Base-by-base conservation (phyloP, 2,797 vertebrate genomes). In the Falco naumanni region DNA sequence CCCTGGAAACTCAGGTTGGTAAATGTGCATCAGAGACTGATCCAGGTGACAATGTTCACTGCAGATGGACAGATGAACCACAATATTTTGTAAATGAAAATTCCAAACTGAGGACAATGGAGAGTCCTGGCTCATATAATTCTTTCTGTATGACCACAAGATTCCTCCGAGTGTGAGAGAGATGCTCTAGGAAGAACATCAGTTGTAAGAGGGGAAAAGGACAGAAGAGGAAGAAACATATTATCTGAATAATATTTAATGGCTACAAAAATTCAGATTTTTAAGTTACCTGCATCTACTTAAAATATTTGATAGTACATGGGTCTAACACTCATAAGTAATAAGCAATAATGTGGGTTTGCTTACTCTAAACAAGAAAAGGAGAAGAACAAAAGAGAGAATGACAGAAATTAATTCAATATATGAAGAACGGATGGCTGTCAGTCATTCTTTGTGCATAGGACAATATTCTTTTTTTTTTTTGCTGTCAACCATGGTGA, bases 81-180 rank as follows among this genome's bases (percentile, higher is more conserved):
- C 48, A 94, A 91, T 76, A 89, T 80, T 87, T 57, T 72, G 41
- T 53, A 97, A 93, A 94, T 89, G 48, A 93, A 97, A 96, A 95
- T 82, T 94, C 74, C 75, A 54, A 68, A 89, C 53, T 92, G 87
- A 95, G 82, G 84, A 95, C 90, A 96, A 91, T 65, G 51, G 93
- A 86, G 43, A 22, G 84, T 81, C 69, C 78, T 89, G 50, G 89
- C 81, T 95, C 75, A 93, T 89, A 89, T 95, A 97, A 96, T 96
- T 84, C 96, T 57, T 87, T 93, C 70, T 87, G 34, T 60, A 57
- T 12, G 26, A 92, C 50, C 60, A 89, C 11, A 90, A 63, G 65
- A 91, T 59, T 95, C 90, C 75, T 84, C 56, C 4, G 41, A 95
- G 56, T 2, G 1, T 75, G 34, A 34, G 16, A 33, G 84, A 89